Percentiles rank a stretch among this genome's conserved stretches.
Evolutionary conservation across 2,797 vertebrate species (phyloP).

Genomic region (Malacoctenus gilli): DNA sequence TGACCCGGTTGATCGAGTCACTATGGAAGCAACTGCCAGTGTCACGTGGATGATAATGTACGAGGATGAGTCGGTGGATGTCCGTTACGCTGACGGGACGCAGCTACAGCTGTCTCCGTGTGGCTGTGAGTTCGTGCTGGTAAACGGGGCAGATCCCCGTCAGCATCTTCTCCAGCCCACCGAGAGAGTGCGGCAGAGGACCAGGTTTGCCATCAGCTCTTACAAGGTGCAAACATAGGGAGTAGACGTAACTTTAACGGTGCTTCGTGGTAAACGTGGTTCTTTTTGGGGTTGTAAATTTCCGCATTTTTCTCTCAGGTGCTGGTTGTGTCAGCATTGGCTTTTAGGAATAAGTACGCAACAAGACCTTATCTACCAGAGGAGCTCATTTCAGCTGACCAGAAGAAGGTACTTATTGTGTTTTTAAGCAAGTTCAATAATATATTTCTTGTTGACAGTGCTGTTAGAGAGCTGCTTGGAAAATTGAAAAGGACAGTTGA

Average conservation of each 20-base stretch:
- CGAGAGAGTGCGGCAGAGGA: slow-evolving; percentile 82
- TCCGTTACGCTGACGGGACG: slow-evolving; percentile 75
- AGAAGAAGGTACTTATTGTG: slow-evolving; percentile 86
- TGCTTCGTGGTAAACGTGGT: no score
- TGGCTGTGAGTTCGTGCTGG: slow-evolving; percentile 85
- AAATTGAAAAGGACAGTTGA: no score
- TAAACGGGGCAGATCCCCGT: slow-evolving; percentile 62
- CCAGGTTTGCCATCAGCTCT: slow-evolving; percentile 84
- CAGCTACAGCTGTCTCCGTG: slow-evolving; percentile 87
- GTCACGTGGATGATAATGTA: slow-evolving; percentile 81
- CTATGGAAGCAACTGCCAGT: slow-evolving; percentile 43
- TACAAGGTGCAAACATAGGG: slow-evolving; percentile 76
- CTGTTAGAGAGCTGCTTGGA: no score
- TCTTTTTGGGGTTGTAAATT: no score
- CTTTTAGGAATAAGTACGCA: slow-evolving; percentile 88
- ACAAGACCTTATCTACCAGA: slow-evolving; percentile 84
- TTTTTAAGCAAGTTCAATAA: no score
- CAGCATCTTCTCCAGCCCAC: slow-evolving; percentile 77
- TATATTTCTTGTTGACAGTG: no score
- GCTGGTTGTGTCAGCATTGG: slow-evolving; percentile 78
- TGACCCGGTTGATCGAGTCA: accelerated
- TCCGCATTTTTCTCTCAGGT: slow-evolving; percentile 67
- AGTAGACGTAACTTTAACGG: slow-evolving; percentile 23
- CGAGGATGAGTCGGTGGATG: slow-evolving; percentile 85
- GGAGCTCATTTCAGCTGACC: slow-evolving; percentile 76